Base-by-base conservation (phyloP, 2,888 invertebrate genomes). In the Cephus pygmeus region DNA sequence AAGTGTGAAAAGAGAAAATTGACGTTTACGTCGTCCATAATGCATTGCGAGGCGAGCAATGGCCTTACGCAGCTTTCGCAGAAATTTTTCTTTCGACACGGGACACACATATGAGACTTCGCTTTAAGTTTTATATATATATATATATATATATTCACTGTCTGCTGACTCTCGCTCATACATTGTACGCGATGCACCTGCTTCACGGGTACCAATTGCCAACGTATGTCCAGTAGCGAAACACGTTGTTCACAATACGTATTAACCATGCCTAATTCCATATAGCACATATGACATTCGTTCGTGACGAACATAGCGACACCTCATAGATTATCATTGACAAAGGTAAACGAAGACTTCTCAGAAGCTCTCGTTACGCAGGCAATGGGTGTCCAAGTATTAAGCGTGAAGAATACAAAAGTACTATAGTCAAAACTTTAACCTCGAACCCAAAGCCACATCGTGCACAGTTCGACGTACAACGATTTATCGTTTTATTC, bases 21-120 rank as follows among this genome's bases (percentile, higher is more conserved):
- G 31, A 31, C 30, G 71, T n/a, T 34, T 1, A 31, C 71, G 71
- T 15, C 3, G 6, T 31, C 71, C 71, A 34, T 71, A 71, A 71
- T 71, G 71, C 15, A 23, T 56, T 56, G 9, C 71, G 71, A 23
- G 9, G 71, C 31, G 71, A 31, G 33, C 33, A 71, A 31, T 71
- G 71, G 71, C 31, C 31, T 34, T 34, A 31, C 71, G 34, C 31
- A 31, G 71, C 71, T 71, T 71, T 71, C 71, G 71, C 71, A 34
- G 71, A 71, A 30, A 31, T 71, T 71, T 71, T 71, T 71, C 33
- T 71, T 71, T 71, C 71, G 33, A 23, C 71, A 34, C 71, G 71
- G 40, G 40, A 40, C 40, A 40, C 15, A 40, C 15, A 40, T 56
- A 15, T 9, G 56, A 23, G 23, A 23, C 56, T 23, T 56, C 2